Evolutionary conservation across 2,888 invertebrate species (phyloP).

Genomic region (Ophraella communa): DNA sequence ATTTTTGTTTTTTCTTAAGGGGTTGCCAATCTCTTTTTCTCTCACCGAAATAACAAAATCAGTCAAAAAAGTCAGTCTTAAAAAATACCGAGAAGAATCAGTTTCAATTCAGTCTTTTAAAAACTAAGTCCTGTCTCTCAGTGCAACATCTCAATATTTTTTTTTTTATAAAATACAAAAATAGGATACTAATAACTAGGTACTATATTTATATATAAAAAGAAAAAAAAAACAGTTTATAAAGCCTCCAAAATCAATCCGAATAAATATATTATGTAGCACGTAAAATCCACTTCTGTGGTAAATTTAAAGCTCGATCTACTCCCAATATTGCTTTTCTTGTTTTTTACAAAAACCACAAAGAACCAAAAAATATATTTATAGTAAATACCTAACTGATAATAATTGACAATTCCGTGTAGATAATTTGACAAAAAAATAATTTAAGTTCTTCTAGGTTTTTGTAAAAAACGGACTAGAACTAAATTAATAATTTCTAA

Average conservation of each 20-base stretch:
- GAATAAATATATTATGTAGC: conserved; percentile 32
- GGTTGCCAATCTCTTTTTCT: conserved; percentile 59
- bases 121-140: conserved; percentile 55
- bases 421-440: not conserved
- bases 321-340: conserved; percentile 2
- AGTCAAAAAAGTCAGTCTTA: conserved; percentile 59
- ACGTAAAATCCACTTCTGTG: conserved; percentile 31
- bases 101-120: conserved; percentile 50
- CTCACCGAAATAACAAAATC: conserved; percentile 55
- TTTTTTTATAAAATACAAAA: conserved; percentile 42
- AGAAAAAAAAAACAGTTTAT: conserved; percentile 34
- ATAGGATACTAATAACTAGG: conserved; percentile 39
- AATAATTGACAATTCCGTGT: not conserved
- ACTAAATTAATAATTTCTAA: conserved; percentile 7
- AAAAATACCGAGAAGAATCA: conserved; percentile 53
- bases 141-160: conserved; percentile 47
- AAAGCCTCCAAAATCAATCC: conserved; percentile 41
- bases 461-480: conserved; percentile 20
- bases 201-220: conserved; percentile 32
- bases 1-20: conserved; percentile 46
- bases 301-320: conserved; percentile 3
- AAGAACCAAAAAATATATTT: not conserved
- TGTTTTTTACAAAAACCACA: not conserved
- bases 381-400: not conserved
- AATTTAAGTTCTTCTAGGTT: conserved; percentile 17